These are phyloP conservation scores for Notechis scutatus DNA, from an alignment of 2,113 vertebrate genomes.

Conservation along the genomic window DNA sequence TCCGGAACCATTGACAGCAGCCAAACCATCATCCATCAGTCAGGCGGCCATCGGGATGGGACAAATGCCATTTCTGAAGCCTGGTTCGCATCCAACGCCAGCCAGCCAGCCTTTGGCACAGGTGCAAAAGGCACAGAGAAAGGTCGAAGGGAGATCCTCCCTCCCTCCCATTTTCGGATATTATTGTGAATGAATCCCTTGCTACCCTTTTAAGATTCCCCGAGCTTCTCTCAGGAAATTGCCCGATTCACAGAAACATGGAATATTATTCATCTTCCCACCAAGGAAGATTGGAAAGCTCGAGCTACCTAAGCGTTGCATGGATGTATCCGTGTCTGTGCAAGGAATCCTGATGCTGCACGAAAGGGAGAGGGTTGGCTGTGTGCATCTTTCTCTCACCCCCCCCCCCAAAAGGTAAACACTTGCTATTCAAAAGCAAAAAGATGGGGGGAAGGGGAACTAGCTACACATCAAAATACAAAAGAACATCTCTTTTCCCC, in stretches of 20 bases:
- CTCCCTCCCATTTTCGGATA: not conserved
- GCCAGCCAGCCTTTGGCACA: not conserved
- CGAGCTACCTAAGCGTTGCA: not conserved
- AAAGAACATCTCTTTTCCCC: not conserved
- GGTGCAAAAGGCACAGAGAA: not conserved
- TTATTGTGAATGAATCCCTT: not conserved
- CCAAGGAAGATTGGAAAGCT: not conserved
- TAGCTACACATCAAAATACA: not conserved
- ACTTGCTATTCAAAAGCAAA: not conserved
- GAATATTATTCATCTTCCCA: not conserved
- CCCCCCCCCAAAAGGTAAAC: too few species aligned
- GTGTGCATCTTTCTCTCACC: not conserved
- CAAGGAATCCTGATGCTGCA: not conserved
- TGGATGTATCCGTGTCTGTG: not conserved
- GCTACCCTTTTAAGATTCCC: not conserved
- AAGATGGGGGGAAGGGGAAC: not conserved
- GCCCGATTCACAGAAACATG: not conserved
- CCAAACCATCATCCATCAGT: not conserved
- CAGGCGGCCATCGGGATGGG: not conserved
- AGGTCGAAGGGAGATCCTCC: not conserved
- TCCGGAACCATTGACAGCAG: too few species aligned
- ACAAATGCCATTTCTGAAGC: not conserved
- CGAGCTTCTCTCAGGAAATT: not conserved
- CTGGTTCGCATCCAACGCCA: not conserved
- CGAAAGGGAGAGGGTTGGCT: not conserved